Evolutionary conservation across 2,797 vertebrate species (phyloP).

Genomic region (Avahi laniger): DNA sequence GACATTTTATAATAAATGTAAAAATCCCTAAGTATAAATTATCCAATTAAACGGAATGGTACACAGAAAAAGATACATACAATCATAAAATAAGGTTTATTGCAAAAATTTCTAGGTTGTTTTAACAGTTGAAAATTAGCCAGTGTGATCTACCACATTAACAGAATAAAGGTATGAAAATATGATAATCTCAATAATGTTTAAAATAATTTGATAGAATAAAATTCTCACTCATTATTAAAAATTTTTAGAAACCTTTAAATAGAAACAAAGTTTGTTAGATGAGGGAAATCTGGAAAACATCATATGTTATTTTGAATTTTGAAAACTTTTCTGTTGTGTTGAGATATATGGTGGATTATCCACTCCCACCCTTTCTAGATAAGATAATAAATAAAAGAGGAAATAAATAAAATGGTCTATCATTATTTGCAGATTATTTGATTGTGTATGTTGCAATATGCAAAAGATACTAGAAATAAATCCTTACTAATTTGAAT

Average conservation of each 20-base stretch:
- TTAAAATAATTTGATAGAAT: neutral
- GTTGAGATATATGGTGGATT: neutral
- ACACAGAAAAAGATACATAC: neutral
- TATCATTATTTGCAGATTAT: neutral
- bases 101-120: neutral
- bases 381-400: neutral
- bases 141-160: neutral
- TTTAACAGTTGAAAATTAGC: neutral
- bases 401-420: neutral
- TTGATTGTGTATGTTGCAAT: neutral
- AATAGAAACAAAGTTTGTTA: neutral
- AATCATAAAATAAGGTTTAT: neutral
- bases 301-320: neutral
- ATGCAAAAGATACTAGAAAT: neutral
- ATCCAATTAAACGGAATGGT: neutral
- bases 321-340: neutral
- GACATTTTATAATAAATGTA: neutral
- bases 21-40: neutral
- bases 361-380: neutral
- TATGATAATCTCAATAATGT: neutral
- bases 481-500: neutral
- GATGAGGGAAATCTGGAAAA: neutral
- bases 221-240: neutral
- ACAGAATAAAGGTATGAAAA: neutral
- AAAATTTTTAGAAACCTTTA: neutral